These are phyloP conservation scores for Resseliella maxima DNA, from an alignment of 2,888 invertebrate species.

Conservation along the genomic window DNA sequence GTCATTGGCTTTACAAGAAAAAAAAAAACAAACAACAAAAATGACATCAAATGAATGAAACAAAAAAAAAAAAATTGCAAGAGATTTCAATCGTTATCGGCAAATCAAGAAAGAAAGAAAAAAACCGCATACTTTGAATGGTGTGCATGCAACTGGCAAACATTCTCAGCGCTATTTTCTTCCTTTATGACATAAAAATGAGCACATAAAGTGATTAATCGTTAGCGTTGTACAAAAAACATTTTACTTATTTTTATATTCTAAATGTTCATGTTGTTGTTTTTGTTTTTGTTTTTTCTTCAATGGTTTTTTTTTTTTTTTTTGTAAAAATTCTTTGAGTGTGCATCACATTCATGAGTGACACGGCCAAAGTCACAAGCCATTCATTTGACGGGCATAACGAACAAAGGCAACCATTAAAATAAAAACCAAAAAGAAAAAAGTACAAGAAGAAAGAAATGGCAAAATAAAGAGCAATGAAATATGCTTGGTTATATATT, in stretches of 20 bases:
- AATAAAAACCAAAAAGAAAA: neutral
- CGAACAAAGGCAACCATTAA: slow-evolving; percentile 9
- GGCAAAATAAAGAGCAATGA: neutral
- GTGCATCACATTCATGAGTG: neutral
- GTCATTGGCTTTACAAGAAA: neutral
- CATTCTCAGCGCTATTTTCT: neutral
- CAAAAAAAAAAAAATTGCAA: neutral
- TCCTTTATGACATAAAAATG: neutral
- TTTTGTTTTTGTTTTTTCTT: too few relatives aligned
- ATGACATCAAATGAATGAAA: too few relatives aligned
- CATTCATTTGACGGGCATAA: neutral
- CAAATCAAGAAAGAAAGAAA: neutral
- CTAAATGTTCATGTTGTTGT: neutral
- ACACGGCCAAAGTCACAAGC: slow-evolving; percentile 24
- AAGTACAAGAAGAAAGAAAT: neutral
- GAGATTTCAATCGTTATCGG: slow-evolving; percentile 12
- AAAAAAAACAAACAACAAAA: too few relatives aligned
- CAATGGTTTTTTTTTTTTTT: neutral
- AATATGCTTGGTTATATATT: neutral
- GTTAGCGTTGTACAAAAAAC: neutral
- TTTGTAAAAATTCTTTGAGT: slow-evolving; percentile 10
- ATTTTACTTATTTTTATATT: neutral
- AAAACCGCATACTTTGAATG: neutral
- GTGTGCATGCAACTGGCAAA: neutral
- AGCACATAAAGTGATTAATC: neutral